These are phyloP conservation scores for Xenopus laevis DNA, from an alignment of 2,113 vertebrate genomes.

Conservation along the genomic window DNA sequence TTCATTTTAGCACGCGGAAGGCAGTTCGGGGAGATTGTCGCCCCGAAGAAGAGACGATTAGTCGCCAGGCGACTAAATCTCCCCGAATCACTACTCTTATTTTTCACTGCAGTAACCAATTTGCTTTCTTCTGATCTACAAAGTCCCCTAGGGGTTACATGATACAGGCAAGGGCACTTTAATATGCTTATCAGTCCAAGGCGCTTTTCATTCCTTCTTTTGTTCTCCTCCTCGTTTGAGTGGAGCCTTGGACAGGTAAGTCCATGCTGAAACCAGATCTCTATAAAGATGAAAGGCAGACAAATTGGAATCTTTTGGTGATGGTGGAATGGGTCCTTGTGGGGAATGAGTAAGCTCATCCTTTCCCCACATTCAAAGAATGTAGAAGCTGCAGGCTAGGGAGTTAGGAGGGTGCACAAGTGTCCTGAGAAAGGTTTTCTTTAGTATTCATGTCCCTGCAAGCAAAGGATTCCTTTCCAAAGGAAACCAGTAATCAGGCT, in stretches of 20 bases:
- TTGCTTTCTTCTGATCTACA: not conserved
- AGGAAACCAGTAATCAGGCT: not conserved
- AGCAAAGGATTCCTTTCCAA: not conserved
- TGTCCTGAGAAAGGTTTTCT: not conserved
- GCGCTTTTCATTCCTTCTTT: conserved; percentile 2
- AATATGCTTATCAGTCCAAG: not conserved
- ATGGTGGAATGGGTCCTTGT: not conserved
- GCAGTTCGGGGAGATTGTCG: no score
- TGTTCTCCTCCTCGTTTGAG: not conserved
- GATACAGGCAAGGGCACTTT: conserved; percentile 6
- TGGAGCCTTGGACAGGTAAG: conserved; percentile 7
- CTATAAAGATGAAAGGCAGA: not conserved
- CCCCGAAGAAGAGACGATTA: no score
- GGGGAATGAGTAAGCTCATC: not conserved
- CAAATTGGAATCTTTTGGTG: not conserved
- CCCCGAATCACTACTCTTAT: not conserved
- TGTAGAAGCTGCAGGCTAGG: conserved; percentile 12
- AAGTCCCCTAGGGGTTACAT: conserved; percentile 1
- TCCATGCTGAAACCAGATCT: not conserved
- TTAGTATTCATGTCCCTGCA: not conserved
- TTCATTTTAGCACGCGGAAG: no score
- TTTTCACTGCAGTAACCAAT: not conserved
- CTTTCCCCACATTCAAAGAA: not conserved
- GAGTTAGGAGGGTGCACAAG: not conserved
- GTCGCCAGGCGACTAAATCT: no score